Evolutionary conservation across 2,888 invertebrate genomes (phyloP), one percentile per base, ranked within the genome.

Genomic region (Leptinotarsa peninsularis): DNA sequence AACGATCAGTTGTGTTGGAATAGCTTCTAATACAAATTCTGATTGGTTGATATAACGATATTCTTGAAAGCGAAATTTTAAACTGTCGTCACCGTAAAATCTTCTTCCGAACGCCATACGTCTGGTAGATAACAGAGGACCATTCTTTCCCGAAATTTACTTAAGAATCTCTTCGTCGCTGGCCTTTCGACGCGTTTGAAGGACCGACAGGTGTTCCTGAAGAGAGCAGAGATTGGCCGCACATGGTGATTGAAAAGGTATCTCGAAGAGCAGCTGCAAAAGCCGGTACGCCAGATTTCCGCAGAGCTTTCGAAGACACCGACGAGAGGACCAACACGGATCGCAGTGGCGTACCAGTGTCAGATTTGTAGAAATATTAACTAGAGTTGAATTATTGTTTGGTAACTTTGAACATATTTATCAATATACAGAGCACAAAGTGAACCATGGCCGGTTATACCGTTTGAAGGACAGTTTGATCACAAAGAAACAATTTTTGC

Each of bases 141-240:
- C 63, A 3, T 33, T 23, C 15, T 43, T 43, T 63, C 63, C 27
- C 63, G 27, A 33, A 15, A 33, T 58, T 33, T 63, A 33, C 14
- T 15, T 10, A 13, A 27, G 17, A 58, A 58, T 33, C 33, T 67
- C 50, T 23, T 23, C 14, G 49, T 58, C 33, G 50, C 49, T 18
- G 7, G 43, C 17, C 43, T 21, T 67, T 43, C 58, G 43, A 43
- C 70, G 58, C 70, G 43, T 18, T 21, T 70, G 70, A 60, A 43
- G 5, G 17, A 2, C 67, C 81, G 83, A 84, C 84, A 84, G 84
- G 84, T 84, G 84, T 78, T 76, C 66, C 17, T 67, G 73, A 77
- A 75, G 71, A 79, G 79, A 78, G 83, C 83, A 83, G 83, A 83
- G 84, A 84, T 84, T 84, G 84, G 84, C 76, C 77, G 80, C 83